Conservation (phyloP, 2,888 invertebrate genomes). For the Hydropsyche betteni region DNA sequence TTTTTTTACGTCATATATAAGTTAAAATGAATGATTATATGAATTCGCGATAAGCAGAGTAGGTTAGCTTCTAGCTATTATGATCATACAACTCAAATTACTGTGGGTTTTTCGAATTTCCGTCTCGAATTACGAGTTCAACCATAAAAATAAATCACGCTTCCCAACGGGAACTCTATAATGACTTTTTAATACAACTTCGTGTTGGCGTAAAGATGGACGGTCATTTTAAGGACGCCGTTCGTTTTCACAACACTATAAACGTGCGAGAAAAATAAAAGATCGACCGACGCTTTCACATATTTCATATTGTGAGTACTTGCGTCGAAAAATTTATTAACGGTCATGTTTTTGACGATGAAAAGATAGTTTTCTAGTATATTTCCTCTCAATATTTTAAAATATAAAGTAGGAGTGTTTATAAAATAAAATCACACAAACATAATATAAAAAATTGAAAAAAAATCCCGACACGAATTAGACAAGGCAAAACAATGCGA, state of each 20-base stretch:
- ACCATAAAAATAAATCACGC: constrained; percentile 23
- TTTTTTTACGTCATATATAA: too few relatives aligned
- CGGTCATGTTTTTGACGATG: too few relatives aligned
- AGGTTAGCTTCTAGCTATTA: background rate
- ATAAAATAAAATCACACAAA: too few relatives aligned
- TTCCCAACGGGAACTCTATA: constrained; percentile 25
- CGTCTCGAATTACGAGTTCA: constrained; percentile 19
- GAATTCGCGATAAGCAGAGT: constrained; percentile 2
- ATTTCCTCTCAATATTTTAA: too few relatives aligned
- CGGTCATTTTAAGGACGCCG: constrained; percentile 11
- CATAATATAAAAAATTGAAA: background rate
- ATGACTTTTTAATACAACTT: constrained; percentile 27
- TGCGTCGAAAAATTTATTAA: too few relatives aligned
- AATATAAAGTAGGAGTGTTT: too few relatives aligned
- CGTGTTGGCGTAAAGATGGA: constrained; percentile 23
- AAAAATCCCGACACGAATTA: background rate
- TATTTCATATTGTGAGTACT: too few relatives aligned
- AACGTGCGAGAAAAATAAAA: constrained; percentile 2
- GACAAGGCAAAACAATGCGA: background rate
- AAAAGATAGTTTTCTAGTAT: too few relatives aligned
- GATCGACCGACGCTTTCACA: too few relatives aligned
- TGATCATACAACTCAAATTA: constrained; percentile 13
- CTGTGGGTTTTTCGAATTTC: constrained; percentile 13
- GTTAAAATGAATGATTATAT: too few relatives aligned
- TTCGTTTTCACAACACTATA: constrained; percentile 10